Evolutionary conservation across 1,140 invertebrate genomes (phyloP), one percentile per base, ranked within the genome.

Genomic region (Zaprionus ghesquierei): DNA sequence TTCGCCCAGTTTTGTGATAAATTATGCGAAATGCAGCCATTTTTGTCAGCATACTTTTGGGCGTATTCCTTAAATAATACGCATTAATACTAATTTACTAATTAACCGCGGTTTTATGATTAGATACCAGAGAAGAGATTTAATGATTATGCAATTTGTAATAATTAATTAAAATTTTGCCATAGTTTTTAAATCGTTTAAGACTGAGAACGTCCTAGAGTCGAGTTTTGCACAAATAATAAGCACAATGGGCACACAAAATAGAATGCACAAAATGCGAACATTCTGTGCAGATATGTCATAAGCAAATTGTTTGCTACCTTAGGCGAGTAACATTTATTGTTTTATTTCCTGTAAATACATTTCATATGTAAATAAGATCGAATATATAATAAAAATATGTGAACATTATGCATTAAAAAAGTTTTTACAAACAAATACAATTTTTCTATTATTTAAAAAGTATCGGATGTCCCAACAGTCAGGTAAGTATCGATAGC

Each of bases 101-200:
- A 86, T 74, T 69, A 59, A 77, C 53, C 58, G 54, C 64, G 59
- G 74, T 70, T 85, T 61, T 22, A 65, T 38, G 73, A 58, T 84
- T 77, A 86, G 65, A 56, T 69, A 77, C 65, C 56, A 35, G 75
- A 77, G 73, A 74, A 73, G 75, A 87, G 84, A 86, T 86, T 86
- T 86, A 87, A 76, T 89, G 56, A 86, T 86, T 86, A 86, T 86
- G 82, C 82, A 86, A 86, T 82, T 86, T 86, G 79, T 86, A 86
- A 86, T 86, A 86, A 79, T 81, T 87, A 69, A 87, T 87, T 89
- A 89, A 87, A 87, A 84, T 87, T 89, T 87, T 87, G 84, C 84
- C 84, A 87, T 87, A 87, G 84, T 89, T 87, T 84, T 87, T 89
- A 87, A 87, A 87, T 87, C 79, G 79, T 77, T 87, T 89, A 87